Evolutionary conservation across 2,113 vertebrate genomes (phyloP), one percentile per base, ranked within the genome.

Genomic region (Elephas maximus): DNA sequence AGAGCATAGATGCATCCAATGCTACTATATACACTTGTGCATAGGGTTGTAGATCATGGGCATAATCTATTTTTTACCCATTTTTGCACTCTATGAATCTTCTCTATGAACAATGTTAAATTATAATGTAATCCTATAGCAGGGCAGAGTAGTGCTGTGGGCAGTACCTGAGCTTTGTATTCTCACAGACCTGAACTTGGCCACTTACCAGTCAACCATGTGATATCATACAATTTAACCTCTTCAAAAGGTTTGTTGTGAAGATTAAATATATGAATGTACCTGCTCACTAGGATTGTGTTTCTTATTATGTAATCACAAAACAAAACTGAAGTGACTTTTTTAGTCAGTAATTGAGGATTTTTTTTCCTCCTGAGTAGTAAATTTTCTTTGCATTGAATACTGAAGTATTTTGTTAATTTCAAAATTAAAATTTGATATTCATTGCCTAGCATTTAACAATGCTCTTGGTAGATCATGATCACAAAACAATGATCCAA

Each of bases 281-380:
- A 48, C 14, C n/a, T 90, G 60, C 74, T 81, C 28, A 37, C 90
- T 90, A 90, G 30, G 18, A 17, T 67, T 94, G 11, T 92, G 30
- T 84, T 81, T 45, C 30, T 88, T 97, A 51, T 83, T 83, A 14
- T 86, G 37, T 91, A 88, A 97, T 94, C 78, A 95, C 33, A 96
- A 90, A 95, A 62, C 73, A 77, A 93, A 86, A 12, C 48, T 33
- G 77, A 91, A 91, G 33, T 86, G 30, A 69, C 57, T 9, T 10
- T 74, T 48, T 92, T 97, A 92, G 67, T 87, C 71, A 92, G 6
- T 79, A 80, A 37, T 74, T 78, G 30, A 94, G 14, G 45, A 48
- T 44, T 48, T 53, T 7, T 45, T 88, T 6, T 12, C 3, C 2
- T 11, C n/a, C 71, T 77, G 73, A 78, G 8, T 71, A 93, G 41